phyloP scores from a whole-genome alignment of 2,113 vertebrate species.

The Sinocyclocheilus grahami region DNA sequence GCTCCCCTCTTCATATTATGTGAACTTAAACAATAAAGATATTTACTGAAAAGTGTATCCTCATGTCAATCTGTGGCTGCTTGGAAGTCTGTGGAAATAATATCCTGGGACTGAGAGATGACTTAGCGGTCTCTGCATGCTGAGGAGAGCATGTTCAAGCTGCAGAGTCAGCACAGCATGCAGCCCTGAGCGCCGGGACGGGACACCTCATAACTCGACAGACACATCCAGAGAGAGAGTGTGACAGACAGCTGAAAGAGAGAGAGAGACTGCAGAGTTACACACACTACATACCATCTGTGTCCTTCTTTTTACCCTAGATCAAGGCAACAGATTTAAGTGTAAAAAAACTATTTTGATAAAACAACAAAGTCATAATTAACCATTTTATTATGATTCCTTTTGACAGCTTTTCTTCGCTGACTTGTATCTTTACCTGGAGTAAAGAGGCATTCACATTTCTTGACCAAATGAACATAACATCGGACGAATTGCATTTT shows the following conservation, averaged over 20 bases:
- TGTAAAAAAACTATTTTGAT: too few relatives aligned
- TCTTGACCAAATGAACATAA: too few relatives aligned
- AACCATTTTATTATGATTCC: too few relatives aligned
- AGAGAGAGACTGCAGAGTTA: neutral
- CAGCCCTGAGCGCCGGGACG: neutral
- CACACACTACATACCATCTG: neutral
- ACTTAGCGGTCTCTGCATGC: neutral
- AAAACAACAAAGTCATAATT: too few relatives aligned
- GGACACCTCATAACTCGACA: conserved; percentile 14
- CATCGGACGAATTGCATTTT: too few relatives aligned
- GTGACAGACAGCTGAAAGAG: too few relatives aligned
- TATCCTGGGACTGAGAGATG: conserved; percentile 13
- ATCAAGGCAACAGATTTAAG: neutral
- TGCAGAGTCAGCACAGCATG: conserved; percentile 32
- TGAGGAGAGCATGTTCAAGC: conserved; percentile 12
- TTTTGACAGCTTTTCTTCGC: too few relatives aligned
- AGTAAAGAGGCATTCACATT: too few relatives aligned
- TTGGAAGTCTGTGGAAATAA: conserved; percentile 8
- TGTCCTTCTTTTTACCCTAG: neutral
- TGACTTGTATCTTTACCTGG: too few relatives aligned
- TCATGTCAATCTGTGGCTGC: neutral
- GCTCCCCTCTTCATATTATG: neutral
- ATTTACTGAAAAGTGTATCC: neutral
- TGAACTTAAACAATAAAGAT: neutral
- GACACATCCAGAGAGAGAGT: conserved; percentile 9